These are phyloP conservation scores for Clytia hemisphaerica DNA, from an alignment of 30 jellyfish, hydroid and myxozoan genomes.

Conservation along the genomic window DNA sequence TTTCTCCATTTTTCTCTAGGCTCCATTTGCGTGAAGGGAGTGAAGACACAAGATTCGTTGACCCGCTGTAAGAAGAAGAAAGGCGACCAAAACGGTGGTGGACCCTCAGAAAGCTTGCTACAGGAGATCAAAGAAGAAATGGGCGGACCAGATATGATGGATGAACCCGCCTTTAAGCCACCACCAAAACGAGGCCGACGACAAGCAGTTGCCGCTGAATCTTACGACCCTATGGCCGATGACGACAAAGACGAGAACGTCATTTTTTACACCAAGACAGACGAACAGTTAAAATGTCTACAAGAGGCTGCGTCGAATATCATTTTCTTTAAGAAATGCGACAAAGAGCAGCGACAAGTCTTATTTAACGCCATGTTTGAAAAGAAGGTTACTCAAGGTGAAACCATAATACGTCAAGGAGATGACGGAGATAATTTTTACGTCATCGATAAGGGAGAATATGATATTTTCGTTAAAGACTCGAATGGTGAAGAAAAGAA, in stretches of 20 bases:
- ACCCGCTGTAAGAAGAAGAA: too few species aligned
- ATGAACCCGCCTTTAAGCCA: constrained; percentile 56
- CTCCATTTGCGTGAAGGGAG: too few species aligned
- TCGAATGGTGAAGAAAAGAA: constrained; percentile 37
- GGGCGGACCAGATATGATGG: too few species aligned
- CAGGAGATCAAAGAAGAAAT: too few species aligned
- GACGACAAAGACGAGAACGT: constrained; percentile 45
- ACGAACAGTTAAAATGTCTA: constrained; percentile 58
- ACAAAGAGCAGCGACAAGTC: constrained; percentile 52
- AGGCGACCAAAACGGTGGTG: too few species aligned
- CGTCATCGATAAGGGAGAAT: constrained; percentile 77
- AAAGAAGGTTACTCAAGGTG: constrained; percentile 54
- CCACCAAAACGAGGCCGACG: constrained; percentile 77
- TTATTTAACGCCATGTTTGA: constrained; percentile 76
- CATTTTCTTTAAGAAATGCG: constrained; percentile 71
- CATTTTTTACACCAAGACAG: constrained; percentile 69
- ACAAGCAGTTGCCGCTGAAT: constrained; percentile 98
- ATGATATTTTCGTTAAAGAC: constrained; percentile 58
- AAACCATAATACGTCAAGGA: constrained; percentile 78
- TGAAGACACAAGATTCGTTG: too few species aligned
- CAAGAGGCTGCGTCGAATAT: constrained; percentile 76
- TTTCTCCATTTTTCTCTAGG: too few species aligned
- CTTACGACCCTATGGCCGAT: constrained; percentile 85
- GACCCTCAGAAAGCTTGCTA: too few species aligned
- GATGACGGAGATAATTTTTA: constrained; percentile 97